A percentile compares a stretch with the other conserved stretches of the same genome.
Conservation (phyloP, 2,888 invertebrate species). For the Mimachlamys varia region DNA sequence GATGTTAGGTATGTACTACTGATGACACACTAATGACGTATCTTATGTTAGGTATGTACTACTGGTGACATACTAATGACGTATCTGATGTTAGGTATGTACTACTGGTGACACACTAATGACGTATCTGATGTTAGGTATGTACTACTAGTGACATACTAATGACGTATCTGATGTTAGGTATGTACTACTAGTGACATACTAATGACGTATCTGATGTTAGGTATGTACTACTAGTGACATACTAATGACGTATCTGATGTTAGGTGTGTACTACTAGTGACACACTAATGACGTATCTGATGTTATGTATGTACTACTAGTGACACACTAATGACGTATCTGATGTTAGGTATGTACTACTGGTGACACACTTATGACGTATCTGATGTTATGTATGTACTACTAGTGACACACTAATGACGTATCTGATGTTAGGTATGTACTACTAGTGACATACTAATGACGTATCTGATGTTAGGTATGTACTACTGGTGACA, state of each 20-base stretch:
- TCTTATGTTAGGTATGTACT: slow-evolving; percentile 34
- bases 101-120: too few species aligned
- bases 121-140: slow-evolving; percentile 32
- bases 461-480: neutral
- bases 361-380: too few species aligned
- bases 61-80: too few species aligned
- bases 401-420: neutral
- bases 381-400: slow-evolving; percentile 5
- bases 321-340: neutral
- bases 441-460: neutral
- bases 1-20: slow-evolving; percentile 36
- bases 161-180: neutral
- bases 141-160: neutral
- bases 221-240: slow-evolving; percentile 38
- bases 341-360: slow-evolving; percentile 34
- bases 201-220: too few species aligned
- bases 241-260: too few species aligned
- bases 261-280: slow-evolving; percentile 37
- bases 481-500: slow-evolving; percentile 36
- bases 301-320: slow-evolving; percentile 9
- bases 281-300: too few species aligned
- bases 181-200: slow-evolving; percentile 22
- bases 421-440: slow-evolving; percentile 19
- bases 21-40: too few species aligned
- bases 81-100: slow-evolving; percentile 36